Conservation (phyloP, 2,113 vertebrate species). For the Aviceda subcristata region DNA sequence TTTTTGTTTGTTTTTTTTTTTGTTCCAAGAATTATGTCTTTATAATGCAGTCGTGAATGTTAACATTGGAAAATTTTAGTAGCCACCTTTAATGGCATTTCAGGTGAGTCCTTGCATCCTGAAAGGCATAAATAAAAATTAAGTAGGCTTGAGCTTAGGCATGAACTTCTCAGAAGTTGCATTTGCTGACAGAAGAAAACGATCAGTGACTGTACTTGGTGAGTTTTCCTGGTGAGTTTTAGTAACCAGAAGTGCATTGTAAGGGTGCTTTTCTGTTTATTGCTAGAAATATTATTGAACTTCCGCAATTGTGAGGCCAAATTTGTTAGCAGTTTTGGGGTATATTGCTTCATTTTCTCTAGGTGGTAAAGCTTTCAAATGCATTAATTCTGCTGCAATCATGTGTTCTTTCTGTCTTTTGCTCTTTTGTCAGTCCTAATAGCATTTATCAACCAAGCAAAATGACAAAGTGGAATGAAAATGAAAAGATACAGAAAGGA, state of each 20-base stretch:
- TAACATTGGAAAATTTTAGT: background rate
- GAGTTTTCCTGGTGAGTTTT: background rate
- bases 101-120: background rate
- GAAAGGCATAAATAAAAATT: background rate
- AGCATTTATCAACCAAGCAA: background rate
- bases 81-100: background rate
- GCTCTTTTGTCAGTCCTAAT: background rate
- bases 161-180: background rate
- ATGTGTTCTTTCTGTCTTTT: background rate
- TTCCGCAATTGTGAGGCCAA: background rate
- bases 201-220: background rate
- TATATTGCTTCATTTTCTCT: background rate
- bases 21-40: background rate
- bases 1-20: accelerated
- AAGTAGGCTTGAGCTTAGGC: background rate
- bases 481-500: background rate
- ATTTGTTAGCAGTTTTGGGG: background rate
- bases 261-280: background rate
- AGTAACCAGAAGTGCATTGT: background rate
- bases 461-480: background rate
- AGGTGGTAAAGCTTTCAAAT: background rate
- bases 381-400: background rate
- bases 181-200: background rate
- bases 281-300: background rate
- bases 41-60: background rate